Base-by-base conservation (phyloP, 2,797 vertebrate genomes). In the Platyrinchus mystaceus region DNA sequence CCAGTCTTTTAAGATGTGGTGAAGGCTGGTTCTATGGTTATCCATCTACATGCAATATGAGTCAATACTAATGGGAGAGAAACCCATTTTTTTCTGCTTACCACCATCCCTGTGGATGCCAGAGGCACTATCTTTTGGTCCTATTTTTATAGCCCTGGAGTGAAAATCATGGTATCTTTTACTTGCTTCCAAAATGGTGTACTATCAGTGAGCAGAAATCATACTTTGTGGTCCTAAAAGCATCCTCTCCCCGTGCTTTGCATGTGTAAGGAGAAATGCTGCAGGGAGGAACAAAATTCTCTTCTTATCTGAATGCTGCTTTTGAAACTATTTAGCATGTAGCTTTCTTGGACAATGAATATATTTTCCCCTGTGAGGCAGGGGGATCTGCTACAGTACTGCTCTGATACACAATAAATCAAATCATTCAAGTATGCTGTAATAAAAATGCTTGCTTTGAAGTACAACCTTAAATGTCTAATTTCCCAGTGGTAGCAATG, bases 371-470 rank as follows among this genome's bases (percentile, higher is more conserved):
- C 92, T 91, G 70, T 96, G 92, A 96, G 91, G 89, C 70, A 49
- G 93, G 70, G 93, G 66, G 94, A 96, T 96, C 93, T 97, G 91
- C 95, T 96, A 73, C 80, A 89, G 84, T 94, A 94, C 95, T 95
- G 89, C 81, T 96, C 84, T 95, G 75, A 78, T 95, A 89, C 93
- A 89, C 93, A 97, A 97, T 98, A 98, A 98, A 98, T 98, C 97
- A 98, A 96, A 95, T 76, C 15, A 21, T 94, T 96, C 84, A 97
- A 94, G 70, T 71, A 96, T 66, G 74, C 89, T 89, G 47, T 90
- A 97, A 98, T 97, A 97, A 98, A 98, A 97, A 97, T 96, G 93
- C 91, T 97, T 96, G 69, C 98, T 98, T 98, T 98, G 98, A 98
- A 97, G 97, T 98, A 81, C 86, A 96, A 92, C 81, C 79, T 97